These are phyloP conservation scores for Tetragonula clypearis DNA, from an alignment of 1,140 invertebrate genomes.

Conservation along the genomic window DNA sequence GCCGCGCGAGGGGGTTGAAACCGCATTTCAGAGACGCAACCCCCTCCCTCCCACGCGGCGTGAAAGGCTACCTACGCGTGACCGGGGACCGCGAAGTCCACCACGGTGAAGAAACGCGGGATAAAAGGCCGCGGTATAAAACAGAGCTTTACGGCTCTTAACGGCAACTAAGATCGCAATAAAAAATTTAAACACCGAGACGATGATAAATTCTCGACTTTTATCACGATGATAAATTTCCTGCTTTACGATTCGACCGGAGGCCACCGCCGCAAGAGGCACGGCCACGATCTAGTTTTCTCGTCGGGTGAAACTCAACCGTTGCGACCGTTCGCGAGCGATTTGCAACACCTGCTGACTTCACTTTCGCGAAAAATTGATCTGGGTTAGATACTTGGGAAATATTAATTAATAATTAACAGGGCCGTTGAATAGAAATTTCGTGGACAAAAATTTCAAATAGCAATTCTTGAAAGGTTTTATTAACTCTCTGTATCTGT, in stretches of 20 bases:
- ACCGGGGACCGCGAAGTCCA: neutral
- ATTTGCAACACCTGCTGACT: neutral
- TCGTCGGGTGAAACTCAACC: too few relatives aligned
- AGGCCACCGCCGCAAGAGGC: neutral
- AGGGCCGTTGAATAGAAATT: too few relatives aligned
- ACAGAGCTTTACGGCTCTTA: conserved; percentile 45
- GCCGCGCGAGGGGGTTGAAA: conserved; percentile 33
- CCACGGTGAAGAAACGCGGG: conserved; percentile 4
- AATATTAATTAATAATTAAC: too few relatives aligned
- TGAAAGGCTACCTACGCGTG: neutral
- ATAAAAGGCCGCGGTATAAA: conserved; percentile 50
- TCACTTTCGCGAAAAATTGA: neutral
- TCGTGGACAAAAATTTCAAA: too few relatives aligned
- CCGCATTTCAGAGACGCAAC: neutral
- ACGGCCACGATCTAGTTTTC: conserved; percentile 32
- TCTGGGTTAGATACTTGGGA: neutral
- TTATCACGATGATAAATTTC: conserved; percentile 52
- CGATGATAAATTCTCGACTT: conserved; percentile 53
- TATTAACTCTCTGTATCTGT: too few relatives aligned
- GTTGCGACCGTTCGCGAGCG: too few relatives aligned
- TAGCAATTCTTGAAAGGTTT: too few relatives aligned
- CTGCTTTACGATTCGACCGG: conserved; percentile 34
- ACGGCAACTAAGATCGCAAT: conserved; percentile 52
- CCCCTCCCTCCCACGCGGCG: conserved; percentile 33
- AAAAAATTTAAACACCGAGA: conserved; percentile 51